Conservation (phyloP, 2,888 invertebrate genomes). For the Lottia gigantea region DNA sequence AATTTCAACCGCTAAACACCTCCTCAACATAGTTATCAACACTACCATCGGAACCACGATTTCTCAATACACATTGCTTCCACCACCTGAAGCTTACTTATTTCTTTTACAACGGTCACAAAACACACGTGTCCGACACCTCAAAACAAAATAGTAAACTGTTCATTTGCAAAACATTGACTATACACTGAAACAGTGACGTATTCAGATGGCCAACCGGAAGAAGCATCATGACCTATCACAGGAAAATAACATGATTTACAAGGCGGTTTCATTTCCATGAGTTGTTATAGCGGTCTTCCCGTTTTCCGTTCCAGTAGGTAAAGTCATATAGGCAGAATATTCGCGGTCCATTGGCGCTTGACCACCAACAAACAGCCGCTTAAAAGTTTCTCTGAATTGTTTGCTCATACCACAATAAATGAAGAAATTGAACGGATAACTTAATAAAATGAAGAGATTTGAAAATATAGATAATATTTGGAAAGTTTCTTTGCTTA, state of each 20-base stretch:
- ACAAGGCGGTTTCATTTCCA: slow-evolving; percentile 56
- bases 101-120: no score
- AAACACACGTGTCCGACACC: no score
- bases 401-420: slow-evolving; percentile 96
- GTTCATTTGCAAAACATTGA: no score
- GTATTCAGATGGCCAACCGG: no score
- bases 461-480: slow-evolving; percentile 77
- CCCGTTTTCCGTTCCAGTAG: slow-evolving; percentile 55
- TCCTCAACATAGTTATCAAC: no score
- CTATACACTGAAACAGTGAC: no score
- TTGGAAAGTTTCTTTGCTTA: slow-evolving; percentile 41
- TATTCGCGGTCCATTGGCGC: slow-evolving; percentile 54
- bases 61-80: no score
- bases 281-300: slow-evolving; percentile 37
- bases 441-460: slow-evolving; percentile 90
- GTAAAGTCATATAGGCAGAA: slow-evolving; percentile 60
- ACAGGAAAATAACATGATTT: background rate
- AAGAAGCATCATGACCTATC: no score
- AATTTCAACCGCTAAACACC: no score
- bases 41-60: no score
- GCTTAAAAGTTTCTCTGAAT: slow-evolving; percentile 94
- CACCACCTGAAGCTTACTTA: no score
- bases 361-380: slow-evolving; percentile 74
- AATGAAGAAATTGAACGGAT: slow-evolving; percentile 93
- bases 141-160: no score